Base-by-base conservation (phyloP, 2,888 invertebrate genomes). In the Eueremaeus valkanovi region DNA sequence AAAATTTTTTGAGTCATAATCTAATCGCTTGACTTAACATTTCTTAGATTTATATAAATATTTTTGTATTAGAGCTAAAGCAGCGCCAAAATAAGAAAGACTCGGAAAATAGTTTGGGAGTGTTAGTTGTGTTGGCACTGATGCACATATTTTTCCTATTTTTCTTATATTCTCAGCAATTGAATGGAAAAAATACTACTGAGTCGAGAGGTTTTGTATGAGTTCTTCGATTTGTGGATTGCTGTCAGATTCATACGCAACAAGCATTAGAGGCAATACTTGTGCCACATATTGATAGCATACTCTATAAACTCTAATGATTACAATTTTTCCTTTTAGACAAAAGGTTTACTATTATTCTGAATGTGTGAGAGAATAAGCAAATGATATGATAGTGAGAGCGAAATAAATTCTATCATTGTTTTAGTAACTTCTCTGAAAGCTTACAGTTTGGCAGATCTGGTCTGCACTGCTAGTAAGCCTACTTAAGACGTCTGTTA, bases 11-110 rank as follows among this genome's bases (percentile, higher is more conserved):
- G 13, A 63, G 33, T 63, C 16, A 63, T 63, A 63, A 63, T 63
- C 33, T 63, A 63, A 45, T 45, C 68, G 68, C 24, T 40, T 68
- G 68, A 40, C 11, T 68, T 68, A 68, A 68, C 68, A 40, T 21
- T 68, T 36, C 68, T 40, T 68, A 68, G 36, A 68, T 68, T 68
- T 68, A 68, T 68, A 68, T 68, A 68, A 68, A 68, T 68, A 68
- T 68, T 68, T 55, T 68, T 68, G 36, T 40, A 40, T 68, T 18
- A 40, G 40, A 68, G 36, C 31, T 36, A 40, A 40, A 40, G 36
- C 21, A 18, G 33, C 18, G 33, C 63, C 63, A 63, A 63, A 63
- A 63, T 63, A 18, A 24, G 63, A 63, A 33, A 63, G 21, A n/a
- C 16, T 2, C n/a, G 24, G 24, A 68, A 63, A 40, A 68, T n/a